phyloP scores from a whole-genome alignment of 2,888 invertebrate species.

The Eupeodes latifasciatus region DNA sequence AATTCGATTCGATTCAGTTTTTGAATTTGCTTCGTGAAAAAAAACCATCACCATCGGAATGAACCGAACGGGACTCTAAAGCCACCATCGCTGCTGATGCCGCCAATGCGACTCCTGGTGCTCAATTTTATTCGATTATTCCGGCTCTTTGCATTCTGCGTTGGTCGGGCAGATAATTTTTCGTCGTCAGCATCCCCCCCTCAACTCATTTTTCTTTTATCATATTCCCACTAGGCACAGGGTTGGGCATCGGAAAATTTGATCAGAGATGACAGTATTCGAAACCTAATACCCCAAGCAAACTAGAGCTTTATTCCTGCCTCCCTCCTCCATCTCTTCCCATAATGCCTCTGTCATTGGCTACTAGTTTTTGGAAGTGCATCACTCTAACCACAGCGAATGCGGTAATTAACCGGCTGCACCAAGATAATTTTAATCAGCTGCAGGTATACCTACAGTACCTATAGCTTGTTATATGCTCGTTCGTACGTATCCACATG shows the following conservation, averaged over 20 bases:
- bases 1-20: conserved; percentile 65
- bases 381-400: conserved; percentile 66
- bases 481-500: not conserved
- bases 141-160: conserved; percentile 59
- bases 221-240: not conserved
- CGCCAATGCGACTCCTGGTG: conserved; percentile 46
- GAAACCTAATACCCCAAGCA: conserved; percentile 53
- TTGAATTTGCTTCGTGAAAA: conserved; percentile 55
- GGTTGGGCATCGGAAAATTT: conserved; percentile 37
- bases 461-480: not conserved
- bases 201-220: not conserved
- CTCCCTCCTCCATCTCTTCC: not conserved
- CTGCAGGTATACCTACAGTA: conserved; percentile 49
- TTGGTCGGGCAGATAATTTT: conserved; percentile 25
- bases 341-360: conserved; percentile 33
- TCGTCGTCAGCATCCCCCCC: not conserved
- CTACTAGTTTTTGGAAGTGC: conserved; percentile 62
- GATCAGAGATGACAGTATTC: conserved; percentile 55
- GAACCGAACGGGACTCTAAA: conserved; percentile 10
- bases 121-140: conserved; percentile 73
- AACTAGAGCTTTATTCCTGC: not conserved
- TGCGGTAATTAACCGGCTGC: conserved; percentile 76
- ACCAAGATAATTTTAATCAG: conserved; percentile 75
- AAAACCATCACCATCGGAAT: conserved; percentile 36
- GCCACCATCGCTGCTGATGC: conserved; percentile 25